Evolutionary conservation across 2,797 vertebrate species (phyloP).

Genomic region (Enteromius mattozi): DNA sequence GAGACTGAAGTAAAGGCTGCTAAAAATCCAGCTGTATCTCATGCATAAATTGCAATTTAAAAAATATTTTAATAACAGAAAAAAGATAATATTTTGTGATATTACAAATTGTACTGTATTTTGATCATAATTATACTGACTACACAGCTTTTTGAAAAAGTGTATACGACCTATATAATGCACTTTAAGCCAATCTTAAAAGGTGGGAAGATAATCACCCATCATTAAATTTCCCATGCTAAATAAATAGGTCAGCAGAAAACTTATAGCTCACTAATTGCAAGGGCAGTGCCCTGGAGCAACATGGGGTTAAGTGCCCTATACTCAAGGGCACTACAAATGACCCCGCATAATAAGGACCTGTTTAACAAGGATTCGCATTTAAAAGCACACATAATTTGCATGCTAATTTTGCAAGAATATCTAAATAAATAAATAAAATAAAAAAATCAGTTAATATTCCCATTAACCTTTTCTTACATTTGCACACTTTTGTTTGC

Average conservation of each 20-base stretch:
- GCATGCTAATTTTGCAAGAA: not conserved
- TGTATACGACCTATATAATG: not conserved
- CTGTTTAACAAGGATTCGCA: not conserved
- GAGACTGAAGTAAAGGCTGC: not conserved
- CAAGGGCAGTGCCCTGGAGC: slow-evolving; percentile 9
- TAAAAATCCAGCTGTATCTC: not conserved
- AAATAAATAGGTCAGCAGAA: slow-evolving; percentile 57
- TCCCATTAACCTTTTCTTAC: not conserved
- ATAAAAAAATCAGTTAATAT: not conserved
- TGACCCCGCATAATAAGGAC: slow-evolving; percentile 1
- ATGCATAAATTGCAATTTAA: not conserved
- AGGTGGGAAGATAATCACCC: slow-evolving; percentile 9
- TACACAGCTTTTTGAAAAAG: not conserved
- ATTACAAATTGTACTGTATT: not conserved
- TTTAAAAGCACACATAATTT: slow-evolving; percentile 19
- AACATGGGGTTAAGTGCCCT: slow-evolving; percentile 8
- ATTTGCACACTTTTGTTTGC: not conserved
- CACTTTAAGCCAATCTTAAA: not conserved
- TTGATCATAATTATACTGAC: not conserved
- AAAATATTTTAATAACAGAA: not conserved
- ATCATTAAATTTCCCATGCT: slow-evolving; percentile 37
- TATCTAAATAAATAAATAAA: too few relatives aligned
- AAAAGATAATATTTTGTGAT: not conserved
- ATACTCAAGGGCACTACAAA: slow-evolving; percentile 5
- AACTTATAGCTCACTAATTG: slow-evolving; percentile 18